Evolutionary conservation across 2,888 invertebrate species (phyloP).

Genomic region (Copidosoma aretas): DNA sequence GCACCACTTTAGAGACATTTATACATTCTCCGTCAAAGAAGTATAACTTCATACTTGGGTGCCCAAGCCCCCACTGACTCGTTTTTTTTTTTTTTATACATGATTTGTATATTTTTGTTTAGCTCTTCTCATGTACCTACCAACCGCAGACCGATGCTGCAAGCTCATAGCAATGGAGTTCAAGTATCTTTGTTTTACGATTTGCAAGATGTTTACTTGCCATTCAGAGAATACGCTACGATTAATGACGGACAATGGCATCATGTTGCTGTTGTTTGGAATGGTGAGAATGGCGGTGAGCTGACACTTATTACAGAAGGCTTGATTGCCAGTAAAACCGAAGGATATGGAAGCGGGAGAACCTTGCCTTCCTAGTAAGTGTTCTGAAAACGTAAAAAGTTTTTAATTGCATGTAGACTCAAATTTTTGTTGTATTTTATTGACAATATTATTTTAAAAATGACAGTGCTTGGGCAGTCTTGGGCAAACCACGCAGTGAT

Average conservation of each 20-base stretch:
- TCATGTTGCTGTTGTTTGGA: slow-evolving; percentile 94
- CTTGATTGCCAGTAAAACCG: slow-evolving; percentile 89
- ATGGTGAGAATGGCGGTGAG: slow-evolving; percentile 83
- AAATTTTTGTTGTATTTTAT: not conserved
- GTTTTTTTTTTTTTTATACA: no score
- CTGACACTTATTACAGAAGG: slow-evolving; percentile 94
- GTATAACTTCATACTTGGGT: no score
- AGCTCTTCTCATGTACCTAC: slow-evolving; percentile 81
- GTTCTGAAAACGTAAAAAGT: slow-evolving; percentile 36
- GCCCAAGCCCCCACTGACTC: no score
- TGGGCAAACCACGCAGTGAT: slow-evolving; percentile 81
- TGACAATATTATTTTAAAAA: not conserved
- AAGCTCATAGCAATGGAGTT: slow-evolving; percentile 92
- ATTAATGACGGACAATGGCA: slow-evolving; percentile 98
- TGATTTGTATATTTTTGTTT: not conserved
- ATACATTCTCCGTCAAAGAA: no score
- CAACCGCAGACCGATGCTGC: slow-evolving; percentile 81
- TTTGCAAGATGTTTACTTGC: slow-evolving; percentile 85
- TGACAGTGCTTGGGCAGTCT: slow-evolving; percentile 84
- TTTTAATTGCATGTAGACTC: not conserved
- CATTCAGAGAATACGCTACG: slow-evolving; percentile 89
- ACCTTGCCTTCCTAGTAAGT: slow-evolving; percentile 82
- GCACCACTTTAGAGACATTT: no score
- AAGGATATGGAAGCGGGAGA: slow-evolving; percentile 85
- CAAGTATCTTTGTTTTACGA: slow-evolving; percentile 89